These are phyloP conservation scores for Calephelis virginiensis DNA, from an alignment of 1,140 invertebrate genomes.

Conservation along the genomic window DNA sequence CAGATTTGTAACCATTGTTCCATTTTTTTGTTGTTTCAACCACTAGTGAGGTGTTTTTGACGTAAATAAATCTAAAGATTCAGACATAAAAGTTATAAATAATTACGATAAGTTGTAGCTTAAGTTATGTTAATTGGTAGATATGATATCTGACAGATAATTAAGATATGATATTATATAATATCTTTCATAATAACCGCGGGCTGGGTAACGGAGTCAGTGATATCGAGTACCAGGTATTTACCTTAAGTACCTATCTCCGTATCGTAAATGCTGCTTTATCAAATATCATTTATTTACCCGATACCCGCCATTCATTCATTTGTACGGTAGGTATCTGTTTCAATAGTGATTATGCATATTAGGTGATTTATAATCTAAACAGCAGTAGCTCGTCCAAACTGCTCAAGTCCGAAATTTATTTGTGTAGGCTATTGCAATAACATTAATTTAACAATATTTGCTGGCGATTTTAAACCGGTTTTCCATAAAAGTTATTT, in stretches of 20 bases:
- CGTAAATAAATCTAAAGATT: neutral
- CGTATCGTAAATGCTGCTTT: neutral
- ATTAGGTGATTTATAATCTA: slow-evolving; percentile 1
- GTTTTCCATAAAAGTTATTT: too few relatives aligned
- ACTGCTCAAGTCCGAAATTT: too few relatives aligned
- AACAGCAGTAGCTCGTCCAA: neutral
- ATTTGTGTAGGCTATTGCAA: too few relatives aligned
- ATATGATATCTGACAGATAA: slow-evolving; percentile 18
- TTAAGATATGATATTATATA: slow-evolving; percentile 17
- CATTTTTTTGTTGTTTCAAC: too few relatives aligned
- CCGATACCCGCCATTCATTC: neutral
- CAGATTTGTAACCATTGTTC: too few relatives aligned
- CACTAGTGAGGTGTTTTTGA: too few relatives aligned
- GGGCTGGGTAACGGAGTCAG: neutral
- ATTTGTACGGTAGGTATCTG: slow-evolving; percentile 2
- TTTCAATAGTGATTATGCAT: slow-evolving; percentile 4
- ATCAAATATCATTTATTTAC: slow-evolving; percentile 10
- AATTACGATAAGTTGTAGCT: neutral
- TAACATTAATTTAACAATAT: too few relatives aligned
- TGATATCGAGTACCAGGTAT: neutral
- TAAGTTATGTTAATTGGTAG: slow-evolving; percentile 2
- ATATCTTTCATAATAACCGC: slow-evolving; percentile 1
- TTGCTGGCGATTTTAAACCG: too few relatives aligned
- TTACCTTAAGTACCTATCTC: neutral
- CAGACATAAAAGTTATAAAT: neutral